phyloP scores from a whole-genome alignment of 2,797 vertebrate genomes.

The Enteromius afrohamiltoni region DNA sequence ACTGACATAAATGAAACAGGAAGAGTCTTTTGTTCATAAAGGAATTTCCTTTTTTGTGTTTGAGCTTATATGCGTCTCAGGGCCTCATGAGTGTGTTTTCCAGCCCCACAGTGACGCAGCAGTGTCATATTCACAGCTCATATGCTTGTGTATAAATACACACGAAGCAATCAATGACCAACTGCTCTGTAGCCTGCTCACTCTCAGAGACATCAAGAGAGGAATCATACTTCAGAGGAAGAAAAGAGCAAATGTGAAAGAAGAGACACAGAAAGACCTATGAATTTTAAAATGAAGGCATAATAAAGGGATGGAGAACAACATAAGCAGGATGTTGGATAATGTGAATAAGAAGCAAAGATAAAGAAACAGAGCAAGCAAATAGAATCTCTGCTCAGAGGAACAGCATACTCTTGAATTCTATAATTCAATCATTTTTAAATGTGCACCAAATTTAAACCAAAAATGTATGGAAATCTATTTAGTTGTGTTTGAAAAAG shows the following conservation, averaged over 20 bases:
- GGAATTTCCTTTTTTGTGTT: neutral
- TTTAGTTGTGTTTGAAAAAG: neutral
- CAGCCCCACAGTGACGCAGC: neutral
- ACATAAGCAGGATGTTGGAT: constrained; percentile 9
- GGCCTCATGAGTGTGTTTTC: neutral
- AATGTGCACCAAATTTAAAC: neutral
- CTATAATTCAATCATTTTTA: constrained; percentile 2
- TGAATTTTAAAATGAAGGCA: neutral
- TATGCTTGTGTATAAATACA: constrained; percentile 21
- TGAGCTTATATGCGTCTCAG: neutral
- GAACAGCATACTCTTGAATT: neutral
- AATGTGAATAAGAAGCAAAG: neutral
- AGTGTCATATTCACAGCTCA: constrained; percentile 25
- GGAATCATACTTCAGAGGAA: neutral
- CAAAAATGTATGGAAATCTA: neutral
- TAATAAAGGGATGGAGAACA: constrained; percentile 8
- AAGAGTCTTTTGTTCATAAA: neutral
- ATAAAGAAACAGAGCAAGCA: neutral
- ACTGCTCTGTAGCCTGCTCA: neutral
- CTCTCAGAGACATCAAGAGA: constrained; percentile 22
- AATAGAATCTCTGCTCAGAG: neutral
- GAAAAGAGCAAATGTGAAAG: neutral
- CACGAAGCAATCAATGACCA: constrained; percentile 31
- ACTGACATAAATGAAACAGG: neutral
- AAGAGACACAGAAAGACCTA: neutral